Base-by-base conservation (phyloP, 37 sponge, comb jelly and placozoan species). In the Spongilla lacustris region DNA sequence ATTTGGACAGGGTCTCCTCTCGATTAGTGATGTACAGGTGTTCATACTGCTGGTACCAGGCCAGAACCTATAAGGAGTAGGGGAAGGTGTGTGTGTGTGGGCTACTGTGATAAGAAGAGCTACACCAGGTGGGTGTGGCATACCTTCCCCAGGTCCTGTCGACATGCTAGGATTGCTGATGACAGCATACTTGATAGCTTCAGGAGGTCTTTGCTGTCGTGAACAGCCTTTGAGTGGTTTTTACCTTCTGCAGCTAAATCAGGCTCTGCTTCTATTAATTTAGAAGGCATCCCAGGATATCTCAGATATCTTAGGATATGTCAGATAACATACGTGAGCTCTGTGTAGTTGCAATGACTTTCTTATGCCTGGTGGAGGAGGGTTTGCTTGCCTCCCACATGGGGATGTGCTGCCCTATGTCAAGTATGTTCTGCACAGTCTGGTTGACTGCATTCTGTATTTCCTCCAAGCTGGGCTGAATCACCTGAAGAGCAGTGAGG, bases 391-490 rank as follows among this genome's bases (percentile, higher is more conserved):
- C 25, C 0, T 79, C 77, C 95, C 95, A 94, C 34, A 46, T 32
- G 21, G 79, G 73, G 0, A 96, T 58, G 50, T 78, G 35, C 50
- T 85, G 78, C 22, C 96, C 92, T 3, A 98, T 84, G 75, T 88
- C 88, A 24, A 82, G 73, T 14, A 98, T 86, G 66, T 49, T 75
- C 75, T 80, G 85, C 23, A 95, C 93, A 36, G 93, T 83, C n/a
- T 85, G 74, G 81, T 98, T 98, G 41, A 98, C 87, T 26, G 90
- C 89, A 37, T 89, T 90, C 80, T 98, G 98, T 3, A 98, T 85
- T 58, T 98, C 98, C 77, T 98, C 98, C 28, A 98, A 90, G 23
- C 93, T 89, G 23, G 98, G 98, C 78, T 82, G 73, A 32, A 96
- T 86, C 35, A 90, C 66, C 89, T 88, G 32, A 29, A 28, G 73